phyloP scores from a whole-genome alignment of 1,140 invertebrate genomes.

The Potamilus streckersoni region DNA sequence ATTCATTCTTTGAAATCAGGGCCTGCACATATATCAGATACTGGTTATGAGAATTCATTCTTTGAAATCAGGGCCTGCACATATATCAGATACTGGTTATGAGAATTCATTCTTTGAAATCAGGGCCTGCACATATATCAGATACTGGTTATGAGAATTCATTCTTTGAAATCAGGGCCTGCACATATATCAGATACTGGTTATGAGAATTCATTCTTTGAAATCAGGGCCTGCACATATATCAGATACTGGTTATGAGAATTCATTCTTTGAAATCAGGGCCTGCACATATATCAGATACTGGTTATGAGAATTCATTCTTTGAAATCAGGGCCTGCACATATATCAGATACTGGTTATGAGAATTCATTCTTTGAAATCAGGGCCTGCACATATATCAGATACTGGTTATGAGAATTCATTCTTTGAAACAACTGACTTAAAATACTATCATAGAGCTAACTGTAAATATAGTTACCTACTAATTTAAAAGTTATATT shows the following conservation, averaged over 20 bases:
- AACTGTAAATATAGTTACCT: background rate
- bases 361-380: slow-evolving; percentile 52
- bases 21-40: slow-evolving; percentile 73
- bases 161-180: slow-evolving; percentile 81
- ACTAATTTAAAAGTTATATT: background rate
- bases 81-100: slow-evolving; percentile 7
- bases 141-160: background rate
- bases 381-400: slow-evolving; percentile 76
- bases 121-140: slow-evolving; percentile 76
- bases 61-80: slow-evolving; percentile 83
- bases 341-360: slow-evolving; percentile 7
- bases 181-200: slow-evolving; percentile 40
- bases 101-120: slow-evolving; percentile 52
- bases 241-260: background rate
- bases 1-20: slow-evolving; percentile 71
- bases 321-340: slow-evolving; percentile 83
- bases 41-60: background rate
- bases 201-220: background rate
- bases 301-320: background rate
- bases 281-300: slow-evolving; percentile 73
- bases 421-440: background rate
- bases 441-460: background rate
- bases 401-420: background rate
- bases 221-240: slow-evolving; percentile 79
- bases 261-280: slow-evolving; percentile 71